Evolutionary conservation across 2,888 invertebrate genomes (phyloP), one percentile per base, ranked within the genome.

Genomic region (Campoplex nolae): DNA sequence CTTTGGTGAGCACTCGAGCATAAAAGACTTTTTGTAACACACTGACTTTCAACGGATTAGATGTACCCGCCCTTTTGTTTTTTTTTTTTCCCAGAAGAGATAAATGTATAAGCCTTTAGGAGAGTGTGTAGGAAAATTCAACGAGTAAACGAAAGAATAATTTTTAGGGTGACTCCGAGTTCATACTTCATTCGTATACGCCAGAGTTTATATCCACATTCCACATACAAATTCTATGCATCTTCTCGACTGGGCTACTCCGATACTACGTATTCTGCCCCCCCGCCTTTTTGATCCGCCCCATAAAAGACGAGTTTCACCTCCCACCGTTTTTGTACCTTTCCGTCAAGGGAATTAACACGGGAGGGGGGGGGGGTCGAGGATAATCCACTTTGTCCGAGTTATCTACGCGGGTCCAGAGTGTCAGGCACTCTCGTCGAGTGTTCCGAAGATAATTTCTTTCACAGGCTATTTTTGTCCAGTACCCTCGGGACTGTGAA

Each of bases 381-480:
- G 86, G 83, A 86, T 86, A 80, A 86, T 86, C 83, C 80, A 73
- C 76, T 86, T 86, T 83, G 86, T 80, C 71, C 83, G 83, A 77
- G 86, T 86, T 86, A 86, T 86, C 86, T 83, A 80, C 83, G 76
- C 48, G 71, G 71, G 80, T 77, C 45, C 86, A 86, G 86, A 67
- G 74, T 62, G 45, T 38, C 35, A 18, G 45, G 58, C 42, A 67
- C 79, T 58, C 62, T 54, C 70, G 9, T 32, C 56, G 75, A 74
- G 75, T 75, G 51, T 51, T 38, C 68, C 75, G 62, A 75, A 75
- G 78, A 80, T 80, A 84, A 84, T 83, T 78, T 78, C 78, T 73
- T 83, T 68, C 68, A 42, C 28, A 45, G 42, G 13, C 73, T 18
- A 54, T 78, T 54, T 83, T 73, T 76, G 77, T 83, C 38, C 23